phyloP scores from a whole-genome alignment of 2,113 vertebrate genomes.

The Heterochromis multidens region DNA sequence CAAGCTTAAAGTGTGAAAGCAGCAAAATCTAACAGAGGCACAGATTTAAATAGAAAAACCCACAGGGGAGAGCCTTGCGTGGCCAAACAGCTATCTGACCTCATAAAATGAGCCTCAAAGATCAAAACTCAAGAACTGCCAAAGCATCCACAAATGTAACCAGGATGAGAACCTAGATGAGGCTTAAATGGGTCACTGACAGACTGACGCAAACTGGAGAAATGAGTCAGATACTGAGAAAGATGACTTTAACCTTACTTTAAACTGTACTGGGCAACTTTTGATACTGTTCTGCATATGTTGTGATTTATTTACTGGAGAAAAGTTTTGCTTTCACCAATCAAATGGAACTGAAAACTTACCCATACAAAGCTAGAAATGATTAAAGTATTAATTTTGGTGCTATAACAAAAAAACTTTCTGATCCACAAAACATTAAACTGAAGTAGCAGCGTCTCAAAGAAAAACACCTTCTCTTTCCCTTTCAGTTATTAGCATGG shows the following conservation, averaged over 20 bases:
- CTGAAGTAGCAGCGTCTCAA: not conserved
- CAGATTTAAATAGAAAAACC: conserved; percentile 16
- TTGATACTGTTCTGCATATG: not conserved
- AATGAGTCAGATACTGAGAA: not conserved
- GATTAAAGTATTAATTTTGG: too few species aligned
- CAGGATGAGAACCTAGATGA: not conserved
- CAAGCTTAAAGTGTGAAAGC: not conserved
- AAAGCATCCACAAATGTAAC: not conserved
- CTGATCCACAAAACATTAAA: not conserved
- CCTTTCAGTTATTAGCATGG: too few species aligned
- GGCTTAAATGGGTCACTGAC: conserved; percentile 31
- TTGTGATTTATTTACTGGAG: too few species aligned
- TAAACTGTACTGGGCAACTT: not conserved
- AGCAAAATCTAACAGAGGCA: not conserved
- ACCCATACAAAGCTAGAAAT: too few species aligned
- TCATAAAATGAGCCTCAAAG: conserved; percentile 14
- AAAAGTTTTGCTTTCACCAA: too few species aligned
- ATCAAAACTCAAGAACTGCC: conserved; percentile 7
- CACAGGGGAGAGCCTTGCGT: not conserved
- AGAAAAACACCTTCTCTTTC: not conserved
- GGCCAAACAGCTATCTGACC: conserved; percentile 2
- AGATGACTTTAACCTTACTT: not conserved
- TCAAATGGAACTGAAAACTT: too few species aligned
- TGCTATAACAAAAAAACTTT: not conserved
- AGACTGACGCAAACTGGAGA: not conserved